Evolutionary conservation across 2,113 vertebrate species (phyloP).

Genomic region (Canis aureus): DNA sequence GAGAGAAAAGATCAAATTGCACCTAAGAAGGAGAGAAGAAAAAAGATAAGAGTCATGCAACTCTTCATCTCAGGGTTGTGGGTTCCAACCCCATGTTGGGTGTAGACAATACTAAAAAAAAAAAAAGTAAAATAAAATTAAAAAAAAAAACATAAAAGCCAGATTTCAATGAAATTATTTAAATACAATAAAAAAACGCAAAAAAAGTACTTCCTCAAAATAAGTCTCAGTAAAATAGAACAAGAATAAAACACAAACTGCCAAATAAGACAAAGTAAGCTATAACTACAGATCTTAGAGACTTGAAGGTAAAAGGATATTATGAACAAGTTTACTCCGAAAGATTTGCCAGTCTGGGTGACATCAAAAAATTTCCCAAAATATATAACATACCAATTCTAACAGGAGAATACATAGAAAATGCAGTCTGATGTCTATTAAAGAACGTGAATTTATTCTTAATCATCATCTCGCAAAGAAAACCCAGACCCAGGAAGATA

Average conservation of each 20-base stretch:
- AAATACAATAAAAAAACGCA: neutral
- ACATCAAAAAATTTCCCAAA: neutral
- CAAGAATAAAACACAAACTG: neutral
- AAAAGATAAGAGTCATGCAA: neutral
- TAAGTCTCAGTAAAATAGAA: neutral
- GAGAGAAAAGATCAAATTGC: neutral
- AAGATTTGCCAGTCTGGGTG: neutral
- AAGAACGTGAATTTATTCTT: neutral
- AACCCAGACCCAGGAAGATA: neutral
- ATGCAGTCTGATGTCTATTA: neutral
- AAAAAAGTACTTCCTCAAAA: neutral
- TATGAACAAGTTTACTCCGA: neutral
- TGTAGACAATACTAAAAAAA: neutral
- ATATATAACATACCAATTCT: neutral
- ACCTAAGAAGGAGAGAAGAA: neutral
- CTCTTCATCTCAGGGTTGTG: neutral
- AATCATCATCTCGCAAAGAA: neutral
- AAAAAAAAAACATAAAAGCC: neutral
- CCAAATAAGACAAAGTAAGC: neutral
- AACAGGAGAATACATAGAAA: neutral
- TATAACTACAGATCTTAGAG: neutral
- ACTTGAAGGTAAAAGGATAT: neutral
- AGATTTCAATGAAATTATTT: neutral
- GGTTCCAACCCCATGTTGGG: neutral
- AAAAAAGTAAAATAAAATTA: neutral